Base-by-base conservation (phyloP, 2,113 vertebrate genomes). In the Limnothrissa miodon region DNA sequence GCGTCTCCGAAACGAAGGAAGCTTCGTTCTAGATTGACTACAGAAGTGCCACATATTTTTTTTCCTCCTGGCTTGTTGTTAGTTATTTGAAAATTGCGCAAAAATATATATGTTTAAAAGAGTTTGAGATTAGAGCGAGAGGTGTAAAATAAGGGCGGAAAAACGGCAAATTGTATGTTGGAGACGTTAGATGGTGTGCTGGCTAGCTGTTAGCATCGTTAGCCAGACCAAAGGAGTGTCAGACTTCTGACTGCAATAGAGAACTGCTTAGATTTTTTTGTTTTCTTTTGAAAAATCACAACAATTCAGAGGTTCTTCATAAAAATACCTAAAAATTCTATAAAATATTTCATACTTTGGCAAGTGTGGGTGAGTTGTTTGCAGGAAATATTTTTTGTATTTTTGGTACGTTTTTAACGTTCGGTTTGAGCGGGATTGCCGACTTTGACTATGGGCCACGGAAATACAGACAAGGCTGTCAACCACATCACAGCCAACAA, bases 381-480 rank as follows among this genome's bases (percentile, higher is more conserved):
- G 45, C 74, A 44, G 23, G 4, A 0, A 15, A 17, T 86, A 85
- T 83, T 85, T 78, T 84, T 85, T 45, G 78, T 82, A 86, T 90
- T 91, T 56, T 82, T 36, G 89, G 89, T 19, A 48, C 88, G 89
- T 94, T 92, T 92, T 90, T 62, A 89, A 82, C 79, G 87, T 82
- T 81, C 79, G 89, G 92, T 95, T 96, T 95, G 94, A 96, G 94
- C 95, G 95, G 93, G 94, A 95, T 90, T 91, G 89, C 89, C 84
- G 90, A 89, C 25, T 90, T 89, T 89, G 90, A 29, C 81, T 44
- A 87, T 86, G 85, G 87, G 25, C 21, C 59, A 66, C 86, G 83
- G 87, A 87, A 82, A 81, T 87, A 82, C 82, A n/a, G 83, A 80
- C 90, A 89, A 87, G 85, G 82, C 87, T 88, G 87, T 88, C 87